Base-by-base conservation (phyloP, 2,113 vertebrate species). In the Sisor rabdophorus region DNA sequence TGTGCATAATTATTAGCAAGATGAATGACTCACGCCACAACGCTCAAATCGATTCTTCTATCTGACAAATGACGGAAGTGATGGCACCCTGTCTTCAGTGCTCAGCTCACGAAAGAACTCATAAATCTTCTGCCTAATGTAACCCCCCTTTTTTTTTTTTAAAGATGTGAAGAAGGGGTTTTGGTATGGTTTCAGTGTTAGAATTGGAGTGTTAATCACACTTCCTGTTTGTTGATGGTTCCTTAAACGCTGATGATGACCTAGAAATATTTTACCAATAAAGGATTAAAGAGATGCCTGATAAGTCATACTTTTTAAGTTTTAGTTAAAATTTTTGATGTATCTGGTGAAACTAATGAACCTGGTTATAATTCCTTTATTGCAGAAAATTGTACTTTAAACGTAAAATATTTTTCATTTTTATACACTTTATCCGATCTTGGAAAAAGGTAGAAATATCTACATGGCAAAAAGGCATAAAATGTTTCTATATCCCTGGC, bases 121-220 rank as follows among this genome's bases (percentile, higher is more conserved):
- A 76, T 87, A 88, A 89, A 89, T 90, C 88, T 87, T 76, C 78
- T 9, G 60, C 78, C 87, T 86, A 86, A 83, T 85, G 86, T 84
- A 85, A 85, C 85, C 82, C 82, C 58, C 44, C 11, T 52, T 61
- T 26, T 80, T 60, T 50, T 11, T 50, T 10, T 50, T 40, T 44
- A 12, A 65, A 54, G 26, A 26, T 20, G 15, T 50, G 19, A 22
- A 16, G 32, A 36, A 36, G 50, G n/a, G 54, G 60, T 24, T 53
- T 13, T 17, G 36, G 13, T 40, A 26, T 26, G 53, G 48, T 13
- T 32, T 60, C 19, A 58, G 40, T 10, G 40, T 36, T 36, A 36
- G 32, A 22, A 61, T 20, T 32, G 22, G 70, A 24, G 75, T 36
- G 40, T 52, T 77, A 32, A 70, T 69, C 16, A 4, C n/a, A 9